These are phyloP conservation scores for Calameuta idolon DNA, from an alignment of 2,888 invertebrate species.

Conservation along the genomic window DNA sequence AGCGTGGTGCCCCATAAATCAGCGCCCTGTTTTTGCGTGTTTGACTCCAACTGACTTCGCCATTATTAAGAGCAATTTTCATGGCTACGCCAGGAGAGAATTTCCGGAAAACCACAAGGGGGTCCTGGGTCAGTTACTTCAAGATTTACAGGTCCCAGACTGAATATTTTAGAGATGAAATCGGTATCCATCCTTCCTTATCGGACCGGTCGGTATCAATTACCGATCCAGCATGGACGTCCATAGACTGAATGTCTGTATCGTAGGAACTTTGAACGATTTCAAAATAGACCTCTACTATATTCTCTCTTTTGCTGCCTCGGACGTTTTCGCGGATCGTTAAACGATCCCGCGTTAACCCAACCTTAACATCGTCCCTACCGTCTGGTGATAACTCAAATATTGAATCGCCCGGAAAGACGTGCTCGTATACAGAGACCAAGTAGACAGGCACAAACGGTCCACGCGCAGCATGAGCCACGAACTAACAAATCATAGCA, in stretches of 20 bases:
- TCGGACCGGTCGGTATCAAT: neutral
- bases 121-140: neutral
- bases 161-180: neutral
- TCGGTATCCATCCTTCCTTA: neutral
- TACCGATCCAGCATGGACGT: neutral
- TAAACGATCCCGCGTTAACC: conserved; percentile 3
- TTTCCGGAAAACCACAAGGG: conserved; percentile 41
- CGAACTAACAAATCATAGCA: conserved; percentile 39
- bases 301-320: neutral
- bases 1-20: conserved; percentile 56
- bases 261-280: neutral
- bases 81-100: conserved; percentile 43
- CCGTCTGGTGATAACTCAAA: conserved; percentile 22
- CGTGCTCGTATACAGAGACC: conserved; percentile 14
- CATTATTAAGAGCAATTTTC: conserved; percentile 51
- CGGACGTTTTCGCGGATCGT: neutral
- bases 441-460: neutral
- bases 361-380: conserved; percentile 15
- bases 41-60: conserved; percentile 50
- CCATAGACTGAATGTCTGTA: neutral
- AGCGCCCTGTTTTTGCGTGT: conserved; percentile 59
- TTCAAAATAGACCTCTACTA: neutral
- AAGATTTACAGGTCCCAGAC: neutral
- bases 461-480: conserved; percentile 19
- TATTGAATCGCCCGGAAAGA: conserved; percentile 16